phyloP scores from a whole-genome alignment of 35 echinoderm and acorn worm genomes.

The Hemicentrotus pulcherrimus region DNA sequence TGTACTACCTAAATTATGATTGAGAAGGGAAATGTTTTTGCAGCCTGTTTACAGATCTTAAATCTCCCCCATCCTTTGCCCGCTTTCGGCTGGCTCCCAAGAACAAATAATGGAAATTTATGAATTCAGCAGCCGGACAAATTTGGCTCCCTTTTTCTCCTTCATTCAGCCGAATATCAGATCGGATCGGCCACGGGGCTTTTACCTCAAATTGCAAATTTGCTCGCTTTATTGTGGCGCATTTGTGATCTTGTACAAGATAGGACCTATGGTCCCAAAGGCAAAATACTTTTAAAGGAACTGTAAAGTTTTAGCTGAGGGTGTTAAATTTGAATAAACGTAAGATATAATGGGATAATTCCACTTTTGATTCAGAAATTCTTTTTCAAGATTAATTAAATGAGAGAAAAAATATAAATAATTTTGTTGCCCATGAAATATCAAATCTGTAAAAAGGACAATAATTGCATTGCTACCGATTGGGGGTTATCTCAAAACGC shows the following conservation, averaged over 20 bases:
- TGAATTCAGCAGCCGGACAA: slow-evolving; percentile 34
- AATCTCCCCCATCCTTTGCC: slow-evolving; percentile 17
- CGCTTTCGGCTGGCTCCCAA: neutral
- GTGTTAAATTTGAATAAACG: neutral
- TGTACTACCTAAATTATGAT: neutral
- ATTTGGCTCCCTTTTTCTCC: slow-evolving; percentile 27
- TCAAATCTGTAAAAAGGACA: too few species aligned
- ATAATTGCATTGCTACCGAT: too few species aligned
- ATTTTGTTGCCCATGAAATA: too few species aligned
- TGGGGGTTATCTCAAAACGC: too few species aligned
- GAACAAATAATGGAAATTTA: slow-evolving; percentile 41
- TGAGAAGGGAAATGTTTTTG: slow-evolving; percentile 3
- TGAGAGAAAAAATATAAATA: too few species aligned
- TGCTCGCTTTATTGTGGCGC: slow-evolving; percentile 25
- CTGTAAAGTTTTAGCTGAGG: neutral
- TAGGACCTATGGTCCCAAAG: neutral
- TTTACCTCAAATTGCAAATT: slow-evolving; percentile 45
- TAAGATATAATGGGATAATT: too few species aligned
- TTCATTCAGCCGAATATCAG: slow-evolving; percentile 31
- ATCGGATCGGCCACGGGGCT: slow-evolving; percentile 25
- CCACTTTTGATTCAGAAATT: too few species aligned
- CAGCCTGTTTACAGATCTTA: slow-evolving; percentile 20
- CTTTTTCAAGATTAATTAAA: too few species aligned
- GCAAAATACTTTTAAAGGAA: neutral
- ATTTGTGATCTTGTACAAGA: slow-evolving; percentile 32